Conservation (phyloP, 2,797 vertebrate species). For the Onychomys torridus region DNA sequence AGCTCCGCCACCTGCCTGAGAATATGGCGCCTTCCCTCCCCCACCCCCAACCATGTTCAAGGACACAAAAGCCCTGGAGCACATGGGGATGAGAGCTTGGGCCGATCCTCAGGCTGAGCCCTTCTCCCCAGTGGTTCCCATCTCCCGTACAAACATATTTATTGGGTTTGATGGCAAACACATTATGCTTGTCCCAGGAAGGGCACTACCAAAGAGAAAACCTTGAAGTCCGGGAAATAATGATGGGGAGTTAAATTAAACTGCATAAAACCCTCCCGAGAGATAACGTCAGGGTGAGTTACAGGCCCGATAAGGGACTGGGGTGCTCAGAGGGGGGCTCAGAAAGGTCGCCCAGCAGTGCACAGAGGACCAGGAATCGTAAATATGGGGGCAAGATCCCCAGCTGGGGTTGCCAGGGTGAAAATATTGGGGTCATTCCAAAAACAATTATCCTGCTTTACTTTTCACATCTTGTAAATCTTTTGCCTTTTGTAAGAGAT, state of each 20-base stretch:
- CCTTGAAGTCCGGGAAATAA: conserved; percentile 82
- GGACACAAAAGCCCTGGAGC: not conserved
- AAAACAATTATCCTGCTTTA: conserved; percentile 80
- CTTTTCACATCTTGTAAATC: conserved; percentile 81
- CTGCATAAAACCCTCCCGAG: conserved; percentile 79
- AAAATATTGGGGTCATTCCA: conserved; percentile 83
- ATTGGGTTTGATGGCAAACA: conserved; percentile 82
- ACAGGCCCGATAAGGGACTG: conserved; percentile 77
- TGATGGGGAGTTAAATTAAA: conserved; percentile 82
- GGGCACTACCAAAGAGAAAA: conserved; percentile 79
- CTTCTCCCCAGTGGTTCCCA: conserved; percentile 26
- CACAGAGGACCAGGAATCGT: conserved; percentile 69
- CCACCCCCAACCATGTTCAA: not conserved
- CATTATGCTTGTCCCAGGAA: conserved; percentile 82
- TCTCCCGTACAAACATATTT: conserved; percentile 75
- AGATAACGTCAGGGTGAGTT: conserved; percentile 84
- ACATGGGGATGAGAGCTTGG: not conserved
- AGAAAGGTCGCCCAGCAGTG: conserved; percentile 70
- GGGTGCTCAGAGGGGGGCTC: conserved; percentile 69
- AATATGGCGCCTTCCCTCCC: not conserved
- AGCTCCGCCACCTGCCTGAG: not conserved
- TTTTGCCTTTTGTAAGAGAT: conserved; percentile 82
- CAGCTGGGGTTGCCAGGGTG: conserved; percentile 71
- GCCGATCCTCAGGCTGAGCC: not conserved
- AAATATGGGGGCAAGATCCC: conserved; percentile 79